Conservation (phyloP, 1,140 invertebrate species). For the Sarcophaga peregrina region DNA sequence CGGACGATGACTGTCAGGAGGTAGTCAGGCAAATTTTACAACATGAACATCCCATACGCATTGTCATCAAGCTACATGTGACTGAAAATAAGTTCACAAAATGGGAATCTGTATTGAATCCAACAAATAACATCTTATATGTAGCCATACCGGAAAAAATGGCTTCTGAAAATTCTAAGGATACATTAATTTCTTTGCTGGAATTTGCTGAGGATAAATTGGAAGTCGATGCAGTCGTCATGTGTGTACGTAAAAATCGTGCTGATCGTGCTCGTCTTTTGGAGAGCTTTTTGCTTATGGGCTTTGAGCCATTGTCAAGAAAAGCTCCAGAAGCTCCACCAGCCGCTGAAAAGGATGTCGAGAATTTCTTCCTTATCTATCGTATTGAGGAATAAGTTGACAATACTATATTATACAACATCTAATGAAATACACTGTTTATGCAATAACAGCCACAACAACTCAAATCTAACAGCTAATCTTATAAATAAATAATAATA, state of each 20-base stretch:
- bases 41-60: conserved; percentile 74
- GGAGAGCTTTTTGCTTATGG: conserved; percentile 96
- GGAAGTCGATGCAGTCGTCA: conserved; percentile 74
- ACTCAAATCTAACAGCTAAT: conserved; percentile 17
- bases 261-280: conserved; percentile 86
- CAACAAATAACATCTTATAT: conserved; percentile 77
- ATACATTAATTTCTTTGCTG: conserved; percentile 90
- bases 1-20: conserved; percentile 62
- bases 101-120: conserved; percentile 85
- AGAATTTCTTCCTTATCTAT: conserved; percentile 64
- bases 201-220: conserved; percentile 96
- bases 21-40: conserved; percentile 72
- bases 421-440: conserved; percentile 8
- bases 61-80: conserved; percentile 82
- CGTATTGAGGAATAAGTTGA: conserved; percentile 62
- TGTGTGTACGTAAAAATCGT: conserved; percentile 85
- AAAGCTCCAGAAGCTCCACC: conserved; percentile 77
- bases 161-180: conserved; percentile 89
- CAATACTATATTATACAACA: conserved; percentile 8
- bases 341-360: conserved; percentile 67
- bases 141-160: conserved; percentile 87
- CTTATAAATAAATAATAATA: background rate
- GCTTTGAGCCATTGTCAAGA: conserved; percentile 87
- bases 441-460: conserved; percentile 22
- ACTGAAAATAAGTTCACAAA: conserved; percentile 79